These are phyloP conservation scores for Dysidea cf. avara DNA, from an alignment of 37 sponge, comb jelly and placozoan genomes.

Conservation along the genomic window DNA sequence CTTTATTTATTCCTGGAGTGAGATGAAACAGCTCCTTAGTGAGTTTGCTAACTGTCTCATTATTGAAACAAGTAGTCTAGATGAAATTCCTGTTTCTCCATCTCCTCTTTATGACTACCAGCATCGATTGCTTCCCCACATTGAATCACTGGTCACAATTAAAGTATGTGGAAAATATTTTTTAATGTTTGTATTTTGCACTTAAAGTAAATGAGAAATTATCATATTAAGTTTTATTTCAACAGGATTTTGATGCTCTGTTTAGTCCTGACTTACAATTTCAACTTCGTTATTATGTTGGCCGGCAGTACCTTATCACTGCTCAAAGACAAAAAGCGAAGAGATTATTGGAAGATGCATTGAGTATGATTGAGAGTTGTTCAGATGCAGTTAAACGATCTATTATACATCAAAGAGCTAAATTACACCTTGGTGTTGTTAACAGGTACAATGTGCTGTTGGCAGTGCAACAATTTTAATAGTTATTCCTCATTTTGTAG, in stretches of 20 bases:
- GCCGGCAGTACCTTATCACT: not conserved
- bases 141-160: not conserved
- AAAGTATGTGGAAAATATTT: not conserved
- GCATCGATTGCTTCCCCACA: conserved; percentile 7
- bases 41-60: not conserved
- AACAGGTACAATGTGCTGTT: conserved; percentile 3
- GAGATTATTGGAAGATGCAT: not conserved
- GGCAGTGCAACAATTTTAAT: no score
- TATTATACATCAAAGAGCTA: not conserved
- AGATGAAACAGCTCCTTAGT: not conserved
- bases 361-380: not conserved
- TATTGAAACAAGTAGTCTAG: no score
- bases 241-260: not conserved
- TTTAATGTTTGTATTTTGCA: no score
- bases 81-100: not conserved
- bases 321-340: not conserved
- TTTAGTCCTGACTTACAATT: not conserved
- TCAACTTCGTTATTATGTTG: not conserved
- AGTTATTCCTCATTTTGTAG: no score
- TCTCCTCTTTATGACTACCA: not conserved
- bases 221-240: no score
- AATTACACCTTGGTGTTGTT: not conserved
- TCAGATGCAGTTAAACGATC: not conserved
- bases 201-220: no score
- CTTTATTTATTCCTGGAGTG: conserved; percentile 2